Base-by-base conservation (phyloP, 1,140 invertebrate genomes). In the Pogonomyrmex barbatus region DNA sequence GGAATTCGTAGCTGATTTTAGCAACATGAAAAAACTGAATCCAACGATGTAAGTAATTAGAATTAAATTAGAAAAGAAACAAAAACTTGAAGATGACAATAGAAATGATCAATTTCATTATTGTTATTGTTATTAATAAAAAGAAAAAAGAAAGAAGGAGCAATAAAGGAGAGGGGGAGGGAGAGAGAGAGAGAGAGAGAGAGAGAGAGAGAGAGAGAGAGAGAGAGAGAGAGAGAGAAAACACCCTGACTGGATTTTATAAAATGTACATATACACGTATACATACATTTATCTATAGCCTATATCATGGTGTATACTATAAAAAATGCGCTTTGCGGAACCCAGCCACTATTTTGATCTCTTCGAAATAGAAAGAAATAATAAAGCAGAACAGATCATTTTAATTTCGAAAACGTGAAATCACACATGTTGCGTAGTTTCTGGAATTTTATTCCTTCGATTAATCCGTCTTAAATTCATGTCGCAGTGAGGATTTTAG, bases 1-100 rank as follows among this genome's bases (percentile, higher is more conserved):
- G 97, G 96, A 97, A 92, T 97, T 96, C 92, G 95, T 97, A 30
- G 96, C 97, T 2, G 97, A 97, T 94, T 97, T 97, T 87, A 97
- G 96, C 89, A 97, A 97, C 89, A 96, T 96, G 95, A 96, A 96
- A 75, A 95, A 96, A 86, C 93, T 97, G 54, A 97, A 97, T 94
- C 97, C 97, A 12, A 96, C 97, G 33, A 96, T 97, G 97, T 97
- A 94, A 96, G 96, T 95, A 88, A 76, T 24, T 24, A 24, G 33
- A 73, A 50, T 70, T 12, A 10, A 8, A 24, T 14, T 56, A 24
- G 24, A 24, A 24, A 24, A 24, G 24, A 24, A 24, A 24, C 24
- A 17, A 73, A 39, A 73, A 24, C 9, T 14, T 67, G 2, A 9
- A 42, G 24, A 24, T 24, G 24, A 24, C 24, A 24, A 67, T 67